Evolutionary conservation across 1,140 invertebrate species (phyloP).

Genomic region (Hypsibius dujardini): DNA sequence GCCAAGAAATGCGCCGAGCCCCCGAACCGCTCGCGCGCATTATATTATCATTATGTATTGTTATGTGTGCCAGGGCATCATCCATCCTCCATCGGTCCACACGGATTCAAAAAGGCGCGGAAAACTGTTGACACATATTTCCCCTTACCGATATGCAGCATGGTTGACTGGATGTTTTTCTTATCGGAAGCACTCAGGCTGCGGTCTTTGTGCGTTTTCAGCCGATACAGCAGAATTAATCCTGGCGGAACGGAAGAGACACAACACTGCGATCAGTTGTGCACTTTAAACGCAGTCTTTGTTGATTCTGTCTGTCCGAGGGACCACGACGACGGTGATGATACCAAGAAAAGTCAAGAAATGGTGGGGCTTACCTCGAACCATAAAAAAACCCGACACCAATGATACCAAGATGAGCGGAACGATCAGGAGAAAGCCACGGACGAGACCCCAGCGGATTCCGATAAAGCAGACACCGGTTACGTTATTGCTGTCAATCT

Average conservation of each 20-base stretch:
- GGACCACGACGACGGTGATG: not conserved
- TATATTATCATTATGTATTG: too few relatives aligned
- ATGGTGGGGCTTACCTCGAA: conserved; percentile 43
- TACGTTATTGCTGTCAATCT: conserved; percentile 78
- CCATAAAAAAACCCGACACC: conserved; percentile 51
- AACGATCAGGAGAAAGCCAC: conserved; percentile 33
- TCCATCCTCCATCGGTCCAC: too few relatives aligned
- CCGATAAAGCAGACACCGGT: conserved; percentile 89
- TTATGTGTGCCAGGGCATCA: not conserved
- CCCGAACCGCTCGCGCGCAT: too few relatives aligned
- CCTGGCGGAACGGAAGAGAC: not conserved
- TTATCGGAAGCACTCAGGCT: not conserved
- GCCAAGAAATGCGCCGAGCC: too few relatives aligned
- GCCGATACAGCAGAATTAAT: not conserved
- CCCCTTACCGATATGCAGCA: conserved; percentile 16
- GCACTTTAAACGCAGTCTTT: too few relatives aligned
- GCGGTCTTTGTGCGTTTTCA: not conserved
- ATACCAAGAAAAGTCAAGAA: conserved; percentile 5
- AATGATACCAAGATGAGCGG: conserved; percentile 62
- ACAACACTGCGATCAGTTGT: too few relatives aligned
- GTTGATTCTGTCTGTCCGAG: too few relatives aligned
- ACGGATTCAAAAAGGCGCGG: too few relatives aligned
- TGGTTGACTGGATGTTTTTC: not conserved
- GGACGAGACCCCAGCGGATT: conserved; percentile 47
- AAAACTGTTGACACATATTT: conserved; percentile 2